Percentiles rank a stretch among this genome's conserved stretches.
Conservation (phyloP, 53 echinoderm and acorn worm species). For the Hippasteria phrygiana region DNA sequence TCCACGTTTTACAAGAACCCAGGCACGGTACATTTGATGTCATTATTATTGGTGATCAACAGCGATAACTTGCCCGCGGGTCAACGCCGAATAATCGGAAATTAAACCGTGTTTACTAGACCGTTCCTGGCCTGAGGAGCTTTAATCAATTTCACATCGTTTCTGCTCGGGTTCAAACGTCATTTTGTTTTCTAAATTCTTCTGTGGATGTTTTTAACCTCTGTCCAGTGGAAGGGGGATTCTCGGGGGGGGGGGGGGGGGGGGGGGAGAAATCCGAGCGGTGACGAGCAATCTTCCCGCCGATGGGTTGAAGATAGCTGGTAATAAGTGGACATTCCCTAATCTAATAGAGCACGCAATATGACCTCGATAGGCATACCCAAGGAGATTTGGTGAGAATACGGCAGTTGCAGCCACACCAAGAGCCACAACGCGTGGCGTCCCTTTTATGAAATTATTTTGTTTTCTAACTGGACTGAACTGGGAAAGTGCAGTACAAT, state of each 20-base stretch:
- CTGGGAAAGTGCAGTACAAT: too few species aligned
- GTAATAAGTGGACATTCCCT: too few species aligned
- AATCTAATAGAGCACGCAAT: too few species aligned
- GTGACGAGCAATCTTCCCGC: too few species aligned
- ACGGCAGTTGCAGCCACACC: too few species aligned
- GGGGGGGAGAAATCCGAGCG: background rate
- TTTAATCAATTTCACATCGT: constrained; percentile 6
- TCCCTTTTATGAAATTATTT: too few species aligned
- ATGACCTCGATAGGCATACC: too few species aligned
- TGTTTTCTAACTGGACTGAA: too few species aligned
- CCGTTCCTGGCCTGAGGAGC: background rate
- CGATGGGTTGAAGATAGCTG: too few species aligned
- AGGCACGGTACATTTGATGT: background rate
- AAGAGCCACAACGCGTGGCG: too few species aligned
- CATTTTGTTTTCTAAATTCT: background rate
- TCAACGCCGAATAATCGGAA: background rate
- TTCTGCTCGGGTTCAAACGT: constrained; percentile 16
- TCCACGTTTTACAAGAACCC: background rate
- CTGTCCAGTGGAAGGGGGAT: background rate
- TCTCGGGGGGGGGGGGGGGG: background rate
- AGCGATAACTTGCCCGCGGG: background rate
- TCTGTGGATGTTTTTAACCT: background rate
- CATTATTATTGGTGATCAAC: constrained; percentile 3
- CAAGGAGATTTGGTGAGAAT: too few species aligned
- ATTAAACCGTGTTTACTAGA: background rate